Percentiles rank a stretch among this genome's conserved stretches.
Conservation (phyloP, 2,888 invertebrate species). For the Lasiommata megera region DNA sequence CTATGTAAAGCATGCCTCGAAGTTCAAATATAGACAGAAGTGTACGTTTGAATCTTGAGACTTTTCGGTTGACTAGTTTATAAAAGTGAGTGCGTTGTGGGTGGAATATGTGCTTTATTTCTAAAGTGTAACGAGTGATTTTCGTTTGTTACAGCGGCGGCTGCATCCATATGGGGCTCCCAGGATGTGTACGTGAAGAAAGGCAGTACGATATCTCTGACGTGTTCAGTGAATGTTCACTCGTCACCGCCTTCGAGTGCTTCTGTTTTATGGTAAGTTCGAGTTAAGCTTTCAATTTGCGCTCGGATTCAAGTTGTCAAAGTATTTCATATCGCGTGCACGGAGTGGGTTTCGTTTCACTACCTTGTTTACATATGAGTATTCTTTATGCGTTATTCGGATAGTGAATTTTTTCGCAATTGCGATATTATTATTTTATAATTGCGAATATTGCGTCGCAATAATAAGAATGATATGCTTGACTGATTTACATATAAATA, state of each 20-base stretch:
- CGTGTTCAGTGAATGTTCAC: slow-evolving; percentile 93
- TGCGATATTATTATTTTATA: too few species aligned
- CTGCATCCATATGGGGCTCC: slow-evolving; percentile 92
- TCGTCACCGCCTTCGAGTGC: slow-evolving; percentile 88
- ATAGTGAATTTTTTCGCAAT: too few species aligned
- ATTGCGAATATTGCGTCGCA: too few species aligned
- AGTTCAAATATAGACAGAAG: slow-evolving; percentile 23
- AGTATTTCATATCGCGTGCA: neutral
- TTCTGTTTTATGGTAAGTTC: slow-evolving; percentile 84
- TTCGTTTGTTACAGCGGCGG: slow-evolving; percentile 86
- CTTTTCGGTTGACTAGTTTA: slow-evolving; percentile 27
- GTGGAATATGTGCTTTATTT: slow-evolving; percentile 16
- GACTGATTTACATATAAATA: too few species aligned
- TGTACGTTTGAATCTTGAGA: slow-evolving; percentile 31
- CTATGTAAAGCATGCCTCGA: slow-evolving; percentile 15
- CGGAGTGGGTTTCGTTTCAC: too few species aligned
- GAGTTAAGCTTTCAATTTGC: slow-evolving; percentile 10
- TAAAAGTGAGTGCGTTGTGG: neutral
- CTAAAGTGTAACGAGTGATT: slow-evolving; percentile 38
- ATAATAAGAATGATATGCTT: too few species aligned
- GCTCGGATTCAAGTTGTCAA: neutral
- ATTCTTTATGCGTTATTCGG: too few species aligned
- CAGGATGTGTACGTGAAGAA: slow-evolving; percentile 94
- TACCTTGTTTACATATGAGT: too few species aligned
- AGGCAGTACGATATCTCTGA: slow-evolving; percentile 94